These are phyloP conservation scores for Lycaena phlaeas DNA, from an alignment of 2,888 invertebrate species.

Conservation along the genomic window DNA sequence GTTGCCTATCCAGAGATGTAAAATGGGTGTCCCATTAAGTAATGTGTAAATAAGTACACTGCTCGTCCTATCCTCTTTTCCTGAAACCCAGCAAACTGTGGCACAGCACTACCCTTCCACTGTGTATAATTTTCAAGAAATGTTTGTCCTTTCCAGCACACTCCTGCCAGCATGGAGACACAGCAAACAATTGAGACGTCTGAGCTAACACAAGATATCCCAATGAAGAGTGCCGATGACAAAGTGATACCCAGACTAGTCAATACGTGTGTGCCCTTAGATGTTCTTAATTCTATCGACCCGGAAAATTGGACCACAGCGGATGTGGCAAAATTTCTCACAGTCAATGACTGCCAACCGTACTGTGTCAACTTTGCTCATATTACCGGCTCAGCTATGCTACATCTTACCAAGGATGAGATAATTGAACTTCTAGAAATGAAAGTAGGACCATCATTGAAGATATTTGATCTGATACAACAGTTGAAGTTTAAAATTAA, in stretches of 20 bases:
- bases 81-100: too few relatives aligned
- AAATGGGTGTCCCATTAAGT: too few relatives aligned
- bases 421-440: slow-evolving; percentile 91
- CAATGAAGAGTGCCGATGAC: slow-evolving; percentile 38
- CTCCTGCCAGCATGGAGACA: slow-evolving; percentile 26
- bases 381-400: slow-evolving; percentile 85
- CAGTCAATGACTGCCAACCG: slow-evolving; percentile 87
- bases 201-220: slow-evolving; percentile 23
- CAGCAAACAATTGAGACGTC: slow-evolving; percentile 33
- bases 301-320: slow-evolving; percentile 79
- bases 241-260: slow-evolving; percentile 78
- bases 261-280: slow-evolving; percentile 67
- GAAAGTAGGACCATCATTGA: slow-evolving; percentile 95
- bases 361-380: slow-evolving; percentile 79
- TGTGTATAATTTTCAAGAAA: too few relatives aligned
- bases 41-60: too few relatives aligned
- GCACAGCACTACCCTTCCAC: too few relatives aligned
- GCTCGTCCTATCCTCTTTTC: too few relatives aligned
- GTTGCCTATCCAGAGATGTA: too few relatives aligned
- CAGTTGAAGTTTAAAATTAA: slow-evolving; percentile 90
- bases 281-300: slow-evolving; percentile 62
- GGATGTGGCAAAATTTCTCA: slow-evolving; percentile 92
- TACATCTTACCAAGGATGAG: slow-evolving; percentile 90
- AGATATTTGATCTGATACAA: slow-evolving; percentile 93
- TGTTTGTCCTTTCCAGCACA: slow-evolving; percentile 25